Evolutionary conservation across 1,140 invertebrate genomes (phyloP).

Genomic region (Psix sp.): DNA sequence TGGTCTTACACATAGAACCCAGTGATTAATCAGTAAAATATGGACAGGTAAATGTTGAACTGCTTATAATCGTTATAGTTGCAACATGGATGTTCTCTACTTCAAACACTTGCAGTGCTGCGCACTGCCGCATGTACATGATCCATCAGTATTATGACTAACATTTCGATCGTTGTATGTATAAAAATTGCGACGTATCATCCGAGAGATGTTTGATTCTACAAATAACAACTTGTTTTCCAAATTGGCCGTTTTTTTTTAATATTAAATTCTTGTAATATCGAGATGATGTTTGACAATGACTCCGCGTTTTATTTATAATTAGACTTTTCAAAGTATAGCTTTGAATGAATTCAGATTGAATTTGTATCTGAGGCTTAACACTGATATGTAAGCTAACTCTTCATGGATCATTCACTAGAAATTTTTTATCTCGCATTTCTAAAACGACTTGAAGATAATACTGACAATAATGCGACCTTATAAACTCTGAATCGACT

Average conservation of each 20-base stretch:
- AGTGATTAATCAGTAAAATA: conserved; percentile 22
- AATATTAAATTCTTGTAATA: conserved; percentile 33
- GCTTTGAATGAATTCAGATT: background rate
- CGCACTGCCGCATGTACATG: conserved; percentile 17
- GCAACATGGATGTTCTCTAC: conserved; percentile 21
- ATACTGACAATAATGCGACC: conserved; percentile 28
- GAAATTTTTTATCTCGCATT: background rate
- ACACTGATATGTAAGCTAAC: no score
- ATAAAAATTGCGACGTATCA: background rate
- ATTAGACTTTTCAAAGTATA: background rate
- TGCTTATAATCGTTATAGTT: conserved; percentile 38
- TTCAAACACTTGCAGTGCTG: conserved; percentile 15
- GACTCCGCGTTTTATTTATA: background rate
- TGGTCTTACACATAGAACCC: conserved; percentile 21
- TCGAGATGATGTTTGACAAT: conserved; percentile 10
- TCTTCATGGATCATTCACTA: background rate
- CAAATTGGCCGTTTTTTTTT: background rate
- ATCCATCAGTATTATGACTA: conserved; percentile 41
- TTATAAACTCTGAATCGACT: conserved; percentile 18
- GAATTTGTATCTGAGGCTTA: no score
- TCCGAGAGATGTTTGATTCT: background rate
- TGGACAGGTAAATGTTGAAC: conserved; percentile 34
- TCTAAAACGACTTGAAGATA: conserved; percentile 8
- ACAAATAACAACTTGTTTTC: conserved; percentile 1
- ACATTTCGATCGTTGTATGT: conserved; percentile 12